Evolutionary conservation across 2,888 invertebrate genomes (phyloP).

Genomic region (Caradrina kadenii): DNA sequence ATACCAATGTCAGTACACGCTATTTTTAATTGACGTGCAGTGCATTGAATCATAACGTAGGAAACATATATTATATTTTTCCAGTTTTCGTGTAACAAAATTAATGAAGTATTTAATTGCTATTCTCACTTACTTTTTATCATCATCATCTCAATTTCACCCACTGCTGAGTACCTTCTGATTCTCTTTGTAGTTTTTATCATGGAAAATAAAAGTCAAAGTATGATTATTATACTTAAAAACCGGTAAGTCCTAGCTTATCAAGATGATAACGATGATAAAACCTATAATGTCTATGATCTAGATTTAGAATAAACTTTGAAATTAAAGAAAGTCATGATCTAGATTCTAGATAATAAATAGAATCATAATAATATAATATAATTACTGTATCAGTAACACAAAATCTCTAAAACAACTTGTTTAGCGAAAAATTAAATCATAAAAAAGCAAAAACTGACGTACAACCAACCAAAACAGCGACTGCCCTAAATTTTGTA

Average conservation of each 20-base stretch:
- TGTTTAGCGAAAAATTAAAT: neutral
- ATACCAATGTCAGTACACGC: conserved; percentile 71
- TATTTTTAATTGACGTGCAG: conserved; percentile 60
- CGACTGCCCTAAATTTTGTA: conserved; percentile 35
- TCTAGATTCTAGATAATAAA: neutral
- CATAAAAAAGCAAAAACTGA: neutral
- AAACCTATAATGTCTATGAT: no score
- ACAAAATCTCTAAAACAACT: neutral
- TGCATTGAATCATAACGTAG: conserved; percentile 29
- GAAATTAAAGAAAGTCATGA: no score
- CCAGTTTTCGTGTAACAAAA: neutral
- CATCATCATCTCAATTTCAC: no score
- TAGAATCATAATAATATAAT: conserved; percentile 23
- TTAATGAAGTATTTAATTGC: no score
- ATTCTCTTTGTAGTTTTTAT: no score
- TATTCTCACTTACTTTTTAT: no score
- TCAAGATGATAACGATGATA: no score
- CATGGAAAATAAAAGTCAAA: no score
- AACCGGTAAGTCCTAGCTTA: no score
- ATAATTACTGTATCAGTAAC: conserved; percentile 5
- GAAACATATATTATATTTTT: conserved; percentile 15
- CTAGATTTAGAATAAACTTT: no score
- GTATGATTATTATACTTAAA: no score
- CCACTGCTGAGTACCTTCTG: no score
- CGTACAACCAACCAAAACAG: conserved; percentile 13